Evolutionary conservation across 1,140 invertebrate genomes (phyloP).

Genomic region (Nephila pilipes): DNA sequence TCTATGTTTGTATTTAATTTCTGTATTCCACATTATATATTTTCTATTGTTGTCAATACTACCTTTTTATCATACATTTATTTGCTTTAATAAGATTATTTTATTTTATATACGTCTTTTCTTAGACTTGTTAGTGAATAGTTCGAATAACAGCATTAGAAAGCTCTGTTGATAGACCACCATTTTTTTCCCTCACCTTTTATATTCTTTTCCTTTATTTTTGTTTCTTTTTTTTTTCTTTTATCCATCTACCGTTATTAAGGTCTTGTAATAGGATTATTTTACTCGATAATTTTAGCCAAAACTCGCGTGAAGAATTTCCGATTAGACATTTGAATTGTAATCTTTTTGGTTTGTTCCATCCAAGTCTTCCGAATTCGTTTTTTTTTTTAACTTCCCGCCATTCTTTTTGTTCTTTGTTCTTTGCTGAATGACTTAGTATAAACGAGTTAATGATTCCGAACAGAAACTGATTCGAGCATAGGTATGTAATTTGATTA

Average conservation of each 20-base stretch:
- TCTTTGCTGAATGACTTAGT: background rate
- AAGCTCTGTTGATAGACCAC: background rate
- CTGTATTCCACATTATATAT: no score
- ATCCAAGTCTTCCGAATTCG: background rate
- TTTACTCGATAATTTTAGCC: constrained; percentile 11
- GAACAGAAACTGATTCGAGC: constrained; percentile 55
- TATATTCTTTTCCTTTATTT: background rate
- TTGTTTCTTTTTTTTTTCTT: background rate
- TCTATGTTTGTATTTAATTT: no score
- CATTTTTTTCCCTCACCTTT: background rate
- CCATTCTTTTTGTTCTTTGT: background rate
- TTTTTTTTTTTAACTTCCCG: background rate
- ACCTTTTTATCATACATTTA: background rate
- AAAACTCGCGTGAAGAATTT: constrained; percentile 21
- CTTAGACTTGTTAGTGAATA: background rate
- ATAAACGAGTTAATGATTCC: constrained; percentile 53
- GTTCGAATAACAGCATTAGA: background rate
- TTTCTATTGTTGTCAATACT: no score
- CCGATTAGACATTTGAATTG: constrained; percentile 34
- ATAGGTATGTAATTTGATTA: constrained; percentile 59
- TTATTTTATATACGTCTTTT: background rate
- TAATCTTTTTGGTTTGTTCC: background rate
- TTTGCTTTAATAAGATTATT: background rate
- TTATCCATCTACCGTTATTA: background rate
- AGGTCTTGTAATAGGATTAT: constrained; percentile 22